Conservation (phyloP, 2,888 invertebrate species). For the Lepidochrysops patricia region DNA sequence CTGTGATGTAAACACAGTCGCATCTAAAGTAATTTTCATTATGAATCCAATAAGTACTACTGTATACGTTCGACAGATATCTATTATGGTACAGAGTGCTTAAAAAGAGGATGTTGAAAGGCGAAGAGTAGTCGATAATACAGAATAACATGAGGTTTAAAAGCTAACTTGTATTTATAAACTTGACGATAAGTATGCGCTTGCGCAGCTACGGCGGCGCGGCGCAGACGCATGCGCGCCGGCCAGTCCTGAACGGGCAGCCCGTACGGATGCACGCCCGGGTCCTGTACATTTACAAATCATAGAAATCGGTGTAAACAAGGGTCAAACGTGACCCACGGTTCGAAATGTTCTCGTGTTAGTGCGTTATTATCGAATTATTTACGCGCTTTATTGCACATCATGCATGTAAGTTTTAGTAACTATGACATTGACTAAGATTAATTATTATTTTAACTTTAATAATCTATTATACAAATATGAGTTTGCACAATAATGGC, state of each 20-base stretch:
- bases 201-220: constrained; percentile 24
- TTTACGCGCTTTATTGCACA: constrained; percentile 33
- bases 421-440: not conserved
- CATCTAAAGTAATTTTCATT: not conserved
- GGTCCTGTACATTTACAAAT: constrained; percentile 15
- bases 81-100: not conserved
- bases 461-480: not conserved
- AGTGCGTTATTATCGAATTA: constrained; percentile 38
- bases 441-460: not conserved
- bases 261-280: constrained; percentile 37
- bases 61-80: constrained; percentile 2
- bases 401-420: constrained; percentile 62
- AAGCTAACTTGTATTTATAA: constrained; percentile 11
- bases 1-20: not conserved
- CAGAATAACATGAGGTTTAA: constrained; percentile 2
- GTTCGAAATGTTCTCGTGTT: constrained; percentile 52
- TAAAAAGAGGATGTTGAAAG: not conserved
- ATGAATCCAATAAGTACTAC: not conserved
- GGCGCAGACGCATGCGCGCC: constrained; percentile 16
- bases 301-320: constrained; percentile 33
- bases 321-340: constrained; percentile 41
- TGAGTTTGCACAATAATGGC: not conserved
- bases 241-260: constrained; percentile 41
- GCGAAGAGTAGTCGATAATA: not conserved
- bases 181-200: constrained; percentile 22